Base-by-base conservation (phyloP, 2,113 vertebrate species). In the Barnardius zonarius region DNA sequence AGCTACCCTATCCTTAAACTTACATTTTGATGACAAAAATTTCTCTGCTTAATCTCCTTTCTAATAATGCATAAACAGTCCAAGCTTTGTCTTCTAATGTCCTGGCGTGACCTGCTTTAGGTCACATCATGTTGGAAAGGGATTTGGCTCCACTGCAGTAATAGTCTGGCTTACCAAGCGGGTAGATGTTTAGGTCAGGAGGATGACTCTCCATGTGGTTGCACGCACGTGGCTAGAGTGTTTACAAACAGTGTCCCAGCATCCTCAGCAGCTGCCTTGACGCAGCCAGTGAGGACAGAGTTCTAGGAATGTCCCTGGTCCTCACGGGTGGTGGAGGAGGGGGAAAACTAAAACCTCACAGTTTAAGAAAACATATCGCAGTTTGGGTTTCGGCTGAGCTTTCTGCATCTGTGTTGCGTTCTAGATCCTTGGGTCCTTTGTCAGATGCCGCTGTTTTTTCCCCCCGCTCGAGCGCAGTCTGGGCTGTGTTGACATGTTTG, bases 191-290 rank as follows among this genome's bases (percentile, higher is more conserved):
- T 78, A 79, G 84, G 78, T 96, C 92, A 90, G 95, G 79, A 90
- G 0, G 63, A 80, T 95, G 96, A 92, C 92, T 95, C 73, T 86
- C 92, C 96, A 93, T 83, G 96, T 39, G 97, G 86, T 68, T 87
- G 72, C 70, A 31, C 14, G 55, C 80, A 87, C 75, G 41, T 97
- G 95, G 93, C 80, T 83, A 15, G 80, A 88, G 66, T 97, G 92
- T 97, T 97, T 97, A 95, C 89, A 96, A 97, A 96, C 84, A 97
- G 28, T 7, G 88, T 88, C 93, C 92, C 80, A 85, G 95, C 90
- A 95, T 93, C 92, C 93, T 81, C 73, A 1, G 78, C 90, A 96
- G 95, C 88, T 96, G 94, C 93, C 81, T 41, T 92, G 88, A 80
- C 14, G 67, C 33, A 83, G 87, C 77, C 84, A 52, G 49, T 4